Percentiles rank a stretch among this genome's conserved stretches.
Evolutionary conservation across 2,797 vertebrate species (phyloP).

Genomic region (Tiaroga cobitis): DNA sequence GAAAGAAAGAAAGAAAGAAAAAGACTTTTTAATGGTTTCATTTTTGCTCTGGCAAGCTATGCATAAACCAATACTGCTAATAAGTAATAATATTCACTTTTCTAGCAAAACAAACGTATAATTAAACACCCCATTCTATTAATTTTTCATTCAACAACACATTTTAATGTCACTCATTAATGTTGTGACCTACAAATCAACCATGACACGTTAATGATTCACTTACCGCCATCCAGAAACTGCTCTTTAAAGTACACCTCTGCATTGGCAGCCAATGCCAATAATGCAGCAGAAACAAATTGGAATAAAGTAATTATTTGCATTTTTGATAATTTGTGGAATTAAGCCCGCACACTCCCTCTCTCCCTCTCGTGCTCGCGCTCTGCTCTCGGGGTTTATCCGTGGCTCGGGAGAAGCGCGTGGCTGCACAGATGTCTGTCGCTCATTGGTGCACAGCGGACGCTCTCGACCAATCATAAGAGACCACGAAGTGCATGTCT

Average conservation of each 20-base stretch:
- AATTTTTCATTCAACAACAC: background rate
- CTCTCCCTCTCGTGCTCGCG: constrained; percentile 6
- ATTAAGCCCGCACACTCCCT: background rate
- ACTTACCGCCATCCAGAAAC: constrained; percentile 89
- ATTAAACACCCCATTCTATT: background rate
- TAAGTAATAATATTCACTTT: background rate
- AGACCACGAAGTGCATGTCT: constrained; percentile 76
- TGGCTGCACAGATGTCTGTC: constrained; percentile 81
- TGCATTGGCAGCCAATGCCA: constrained; percentile 76
- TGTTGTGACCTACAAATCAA: constrained; percentile 7
- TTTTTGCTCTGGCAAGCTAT: background rate
- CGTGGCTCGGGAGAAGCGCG: constrained; percentile 73
- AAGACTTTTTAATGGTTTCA: background rate
- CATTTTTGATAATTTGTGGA: constrained; percentile 59
- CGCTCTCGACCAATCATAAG: constrained; percentile 72
- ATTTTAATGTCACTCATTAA: background rate
- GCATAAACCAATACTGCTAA: background rate
- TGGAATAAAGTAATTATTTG: constrained; percentile 57
- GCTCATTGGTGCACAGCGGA: constrained; percentile 69
- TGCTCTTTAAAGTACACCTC: constrained; percentile 86
- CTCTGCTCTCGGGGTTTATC: constrained; percentile 60
- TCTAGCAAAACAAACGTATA: background rate
- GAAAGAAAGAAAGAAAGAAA: background rate
- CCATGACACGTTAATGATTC: background rate
- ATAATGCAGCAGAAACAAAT: constrained; percentile 62